Conservation (phyloP, 2,888 invertebrate genomes). For the Acanthoscelides obtectus region DNA sequence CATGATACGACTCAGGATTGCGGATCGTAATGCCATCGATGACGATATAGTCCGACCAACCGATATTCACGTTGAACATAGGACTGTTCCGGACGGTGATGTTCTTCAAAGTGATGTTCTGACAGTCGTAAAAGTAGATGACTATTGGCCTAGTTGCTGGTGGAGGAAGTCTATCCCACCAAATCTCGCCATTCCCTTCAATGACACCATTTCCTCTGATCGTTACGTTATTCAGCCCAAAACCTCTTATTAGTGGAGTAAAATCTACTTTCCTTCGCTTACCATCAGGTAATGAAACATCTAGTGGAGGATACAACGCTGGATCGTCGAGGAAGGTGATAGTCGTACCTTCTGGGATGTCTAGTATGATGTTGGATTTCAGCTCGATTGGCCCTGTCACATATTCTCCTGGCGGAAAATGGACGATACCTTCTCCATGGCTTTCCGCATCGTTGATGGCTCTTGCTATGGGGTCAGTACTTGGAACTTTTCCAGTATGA, state of each 20-base stretch:
- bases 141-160: background rate
- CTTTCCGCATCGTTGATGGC: background rate
- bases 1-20: background rate
- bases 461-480: background rate
- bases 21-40: background rate
- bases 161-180: background rate
- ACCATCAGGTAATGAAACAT: background rate
- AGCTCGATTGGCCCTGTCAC: background rate
- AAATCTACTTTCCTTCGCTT: background rate
- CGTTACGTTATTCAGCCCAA: background rate
- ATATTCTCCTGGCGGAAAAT: background rate
- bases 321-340: background rate
- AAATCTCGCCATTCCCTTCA: background rate
- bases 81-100: background rate
- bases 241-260: background rate
- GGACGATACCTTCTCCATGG: background rate
- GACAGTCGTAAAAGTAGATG: background rate
- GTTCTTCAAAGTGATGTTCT: background rate
- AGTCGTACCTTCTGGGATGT: background rate
- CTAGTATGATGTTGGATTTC: background rate
- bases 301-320: background rate
- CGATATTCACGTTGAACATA: background rate
- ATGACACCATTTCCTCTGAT: background rate
- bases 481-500: background rate
- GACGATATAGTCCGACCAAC: background rate